Evolutionary conservation across 2,888 invertebrate genomes (phyloP), one percentile per base, ranked within the genome.

Genomic region (Aporophyla lueneburgensis): DNA sequence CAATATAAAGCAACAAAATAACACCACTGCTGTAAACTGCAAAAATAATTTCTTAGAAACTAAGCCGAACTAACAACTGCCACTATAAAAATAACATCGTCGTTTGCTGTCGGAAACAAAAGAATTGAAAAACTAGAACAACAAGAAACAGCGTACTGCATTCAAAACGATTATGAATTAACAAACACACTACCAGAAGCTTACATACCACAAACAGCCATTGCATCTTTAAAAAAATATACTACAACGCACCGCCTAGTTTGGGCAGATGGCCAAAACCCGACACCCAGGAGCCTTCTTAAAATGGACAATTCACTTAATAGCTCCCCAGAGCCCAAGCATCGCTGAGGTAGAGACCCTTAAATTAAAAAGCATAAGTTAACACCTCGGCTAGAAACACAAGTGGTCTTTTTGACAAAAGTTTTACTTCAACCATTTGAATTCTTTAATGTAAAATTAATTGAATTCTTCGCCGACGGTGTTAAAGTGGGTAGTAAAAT

Each of bases 201-300:
- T 62, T 49, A 75, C 74, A 78, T n/a, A 0, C 56, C 54, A 65
- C 73, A 59, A 76, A 70, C 66, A 27, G 40, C 51, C 71, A 70
- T 73, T 59, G 73, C 67, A 76, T 70, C 33, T 40, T 27, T 24
- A 68, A 84, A 81, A 74, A 84, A 81, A 74, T 71, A 62, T n/a
- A 78, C 49, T 27, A 76, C 74, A 76, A 74, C 51, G 63, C 69
- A 74, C 69, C 79, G 61, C 54, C 74, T 72, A 81, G 80, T 74
- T 71, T 71, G 84, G 91, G 91, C 91, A 89, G 74, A 58, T 33
- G 80, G 91, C 91, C 91, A 91, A 91, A 87, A 80, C 66, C 62
- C 80, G 65, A 73, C 80, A 83, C 84, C 68, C 91, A 91, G 91
- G 91, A 89, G 91, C 82, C 87, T 85, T 76, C 76, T 80, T 87